Percentiles rank a stretch among this genome's conserved stretches.
Conservation (phyloP, 2,113 vertebrate genomes). For the Mixornis gularis region DNA sequence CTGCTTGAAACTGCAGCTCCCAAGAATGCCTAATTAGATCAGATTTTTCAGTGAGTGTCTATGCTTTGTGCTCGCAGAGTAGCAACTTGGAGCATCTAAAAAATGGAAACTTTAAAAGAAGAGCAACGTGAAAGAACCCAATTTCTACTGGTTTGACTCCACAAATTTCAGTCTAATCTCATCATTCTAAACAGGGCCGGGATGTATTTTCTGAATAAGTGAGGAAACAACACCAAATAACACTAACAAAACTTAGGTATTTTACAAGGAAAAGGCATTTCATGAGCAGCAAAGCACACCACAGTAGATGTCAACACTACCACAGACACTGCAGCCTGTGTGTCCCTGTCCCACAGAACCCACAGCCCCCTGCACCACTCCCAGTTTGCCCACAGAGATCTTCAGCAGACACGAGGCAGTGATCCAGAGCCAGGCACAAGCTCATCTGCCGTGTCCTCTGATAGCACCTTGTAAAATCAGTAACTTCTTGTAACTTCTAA, state of each 20-base stretch:
- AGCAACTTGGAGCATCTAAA: background rate
- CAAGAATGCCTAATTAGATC: background rate
- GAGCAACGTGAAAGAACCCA: background rate
- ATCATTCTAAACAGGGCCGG: background rate
- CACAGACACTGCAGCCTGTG: background rate
- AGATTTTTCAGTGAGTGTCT: background rate
- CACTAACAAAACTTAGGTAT: rapidly evolving
- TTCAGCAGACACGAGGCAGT: background rate
- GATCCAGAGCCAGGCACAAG: background rate
- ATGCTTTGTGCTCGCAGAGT: background rate
- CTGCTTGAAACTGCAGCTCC: background rate
- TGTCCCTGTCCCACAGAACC: rapidly evolving
- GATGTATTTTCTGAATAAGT: background rate
- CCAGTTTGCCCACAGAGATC: background rate
- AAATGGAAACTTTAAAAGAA: background rate
- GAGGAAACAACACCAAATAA: background rate
- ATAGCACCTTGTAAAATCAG: background rate
- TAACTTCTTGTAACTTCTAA: too few species aligned
- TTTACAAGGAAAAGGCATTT: background rate
- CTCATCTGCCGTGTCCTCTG: background rate
- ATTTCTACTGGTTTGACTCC: background rate
- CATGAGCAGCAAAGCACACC: background rate
- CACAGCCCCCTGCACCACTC: background rate
- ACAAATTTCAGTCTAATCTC: background rate
- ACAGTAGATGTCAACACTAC: background rate